Conservation (phyloP, 1,140 invertebrate species). For the Muscidifurax raptorellus region DNA sequence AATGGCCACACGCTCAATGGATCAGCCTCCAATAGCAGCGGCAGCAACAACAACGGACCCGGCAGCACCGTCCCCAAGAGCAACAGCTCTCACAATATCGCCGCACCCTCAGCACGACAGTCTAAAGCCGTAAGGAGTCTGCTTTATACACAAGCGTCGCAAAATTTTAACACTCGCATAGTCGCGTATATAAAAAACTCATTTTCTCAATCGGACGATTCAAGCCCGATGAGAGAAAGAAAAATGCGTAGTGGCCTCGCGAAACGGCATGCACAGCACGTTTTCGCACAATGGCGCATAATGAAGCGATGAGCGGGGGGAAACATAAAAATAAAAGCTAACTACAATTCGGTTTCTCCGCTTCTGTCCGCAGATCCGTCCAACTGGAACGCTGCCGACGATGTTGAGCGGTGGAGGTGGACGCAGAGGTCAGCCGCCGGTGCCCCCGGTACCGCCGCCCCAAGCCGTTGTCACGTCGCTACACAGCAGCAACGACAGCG, state of each 20-base stretch:
- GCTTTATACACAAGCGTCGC: not conserved
- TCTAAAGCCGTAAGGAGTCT: conserved; percentile 61
- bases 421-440: conserved; percentile 69
- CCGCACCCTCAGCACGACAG: conserved; percentile 65
- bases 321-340: conserved; percentile 12
- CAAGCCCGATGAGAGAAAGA: not conserved
- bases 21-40: conserved; percentile 29
- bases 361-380: conserved; percentile 66
- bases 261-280: conserved; percentile 22
- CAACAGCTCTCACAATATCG: conserved; percentile 66
- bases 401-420: conserved; percentile 64
- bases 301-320: not conserved
- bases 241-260: not conserved
- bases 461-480: conserved; percentile 81
- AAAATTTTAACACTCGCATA: not conserved
- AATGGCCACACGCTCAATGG: conserved; percentile 29
- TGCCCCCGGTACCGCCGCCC: conserved; percentile 74
- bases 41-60: conserved; percentile 44
- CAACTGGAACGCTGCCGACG: conserved; percentile 73
- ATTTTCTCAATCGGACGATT: no score
- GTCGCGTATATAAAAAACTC: no score
- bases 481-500: conserved; percentile 93
- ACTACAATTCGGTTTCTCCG: not conserved
- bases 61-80: conserved; percentile 65
- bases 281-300: conserved; percentile 13